Evolutionary conservation across 2,113 vertebrate species (phyloP).

Genomic region (Campylorhamphus procurvoides): DNA sequence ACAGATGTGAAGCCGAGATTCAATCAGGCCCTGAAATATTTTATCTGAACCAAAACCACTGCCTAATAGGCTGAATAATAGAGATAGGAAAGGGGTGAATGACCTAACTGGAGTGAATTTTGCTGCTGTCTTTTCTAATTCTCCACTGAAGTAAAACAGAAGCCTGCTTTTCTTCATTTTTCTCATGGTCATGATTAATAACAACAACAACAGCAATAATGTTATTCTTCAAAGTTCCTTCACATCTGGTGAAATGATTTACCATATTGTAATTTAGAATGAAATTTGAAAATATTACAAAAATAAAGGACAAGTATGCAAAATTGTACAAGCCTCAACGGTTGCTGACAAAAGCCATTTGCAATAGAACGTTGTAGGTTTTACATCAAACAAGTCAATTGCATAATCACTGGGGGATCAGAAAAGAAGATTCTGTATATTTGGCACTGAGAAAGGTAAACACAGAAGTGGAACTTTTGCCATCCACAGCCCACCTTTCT

Average conservation of each 20-base stretch:
- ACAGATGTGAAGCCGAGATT: background rate
- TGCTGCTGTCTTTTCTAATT: constrained; percentile 30
- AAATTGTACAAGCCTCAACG: background rate
- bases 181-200: constrained; percentile 44
- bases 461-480: background rate
- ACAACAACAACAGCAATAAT: constrained; percentile 12
- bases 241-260: background rate
- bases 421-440: background rate
- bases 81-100: constrained; percentile 8
- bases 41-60: constrained; percentile 37
- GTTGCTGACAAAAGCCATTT: background rate
- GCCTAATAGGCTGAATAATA: constrained; percentile 54
- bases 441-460: background rate
- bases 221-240: constrained; percentile 27
- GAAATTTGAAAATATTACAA: background rate
- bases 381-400: background rate
- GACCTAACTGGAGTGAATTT: constrained; percentile 44
- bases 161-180: constrained; percentile 9
- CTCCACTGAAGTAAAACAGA: constrained; percentile 45
- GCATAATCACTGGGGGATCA: background rate
- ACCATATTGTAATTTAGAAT: background rate
- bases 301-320: background rate
- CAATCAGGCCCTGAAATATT: background rate
- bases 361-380: background rate
- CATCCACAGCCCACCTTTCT: background rate